Percentiles rank a stretch among this genome's conserved stretches.
Evolutionary conservation across 2,888 invertebrate species (phyloP).

Genomic region (Ernsta delagoae): DNA sequence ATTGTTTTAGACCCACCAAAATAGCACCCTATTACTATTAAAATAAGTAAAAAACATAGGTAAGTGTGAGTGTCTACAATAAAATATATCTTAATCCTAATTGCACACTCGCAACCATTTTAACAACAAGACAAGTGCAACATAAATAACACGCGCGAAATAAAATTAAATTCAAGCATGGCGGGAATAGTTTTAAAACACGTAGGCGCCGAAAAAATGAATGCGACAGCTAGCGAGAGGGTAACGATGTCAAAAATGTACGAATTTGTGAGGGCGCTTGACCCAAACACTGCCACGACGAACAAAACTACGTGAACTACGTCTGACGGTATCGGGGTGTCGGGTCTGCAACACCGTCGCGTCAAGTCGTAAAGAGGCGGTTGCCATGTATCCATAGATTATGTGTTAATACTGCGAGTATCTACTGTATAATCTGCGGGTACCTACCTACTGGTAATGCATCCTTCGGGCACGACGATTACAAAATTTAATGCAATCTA

Average conservation of each 20-base stretch:
- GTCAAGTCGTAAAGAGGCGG: slow-evolving; percentile 6
- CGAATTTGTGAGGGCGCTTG: slow-evolving; percentile 34
- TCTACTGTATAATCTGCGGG: no score
- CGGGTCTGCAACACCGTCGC: background rate
- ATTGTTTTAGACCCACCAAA: no score
- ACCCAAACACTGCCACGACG: slow-evolving; percentile 30
- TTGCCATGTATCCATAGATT: slow-evolving; percentile 6
- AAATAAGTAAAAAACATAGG: no score
- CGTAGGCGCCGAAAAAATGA: slow-evolving; percentile 6
- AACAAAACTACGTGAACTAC: slow-evolving; percentile 35
- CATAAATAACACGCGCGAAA: background rate
- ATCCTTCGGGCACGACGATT: background rate
- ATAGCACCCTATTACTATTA: no score
- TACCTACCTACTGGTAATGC: no score
- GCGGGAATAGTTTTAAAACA: slow-evolving; percentile 17
- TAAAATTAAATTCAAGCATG: slow-evolving; percentile 3
- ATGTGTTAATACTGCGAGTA: background rate
- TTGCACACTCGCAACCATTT: no score
- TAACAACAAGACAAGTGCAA: slow-evolving; percentile 2
- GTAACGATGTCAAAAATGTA: slow-evolving; percentile 37
- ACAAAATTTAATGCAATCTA: background rate
- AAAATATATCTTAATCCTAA: no score
- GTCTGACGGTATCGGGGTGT: slow-evolving; percentile 20
- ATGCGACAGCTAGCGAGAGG: slow-evolving; percentile 18
- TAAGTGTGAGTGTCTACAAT: no score